Evolutionary conservation across 2,113 vertebrate species (phyloP), one percentile per base, ranked within the genome.

Genomic region (Hyaena hyaena): DNA sequence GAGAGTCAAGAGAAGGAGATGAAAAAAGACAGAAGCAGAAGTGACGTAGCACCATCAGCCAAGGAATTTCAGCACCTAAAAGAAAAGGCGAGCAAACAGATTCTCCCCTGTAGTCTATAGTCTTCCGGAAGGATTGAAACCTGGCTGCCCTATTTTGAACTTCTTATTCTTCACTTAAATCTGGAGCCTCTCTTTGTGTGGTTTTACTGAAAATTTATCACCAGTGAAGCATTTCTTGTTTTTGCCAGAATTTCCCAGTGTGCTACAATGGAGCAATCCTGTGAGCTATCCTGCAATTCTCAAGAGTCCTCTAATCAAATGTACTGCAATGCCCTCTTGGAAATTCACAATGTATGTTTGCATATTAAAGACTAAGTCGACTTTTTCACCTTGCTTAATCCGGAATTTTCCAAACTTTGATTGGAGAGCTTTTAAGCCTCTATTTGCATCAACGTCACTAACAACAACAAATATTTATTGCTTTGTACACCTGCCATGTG

Each of bases 91-190:
- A 53, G 61, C 24, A 73, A 93, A 79, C 7, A 17, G 15, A 73
- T 33, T 61, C 48, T 83, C 11, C 21, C 33, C 8, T 11, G 3
- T 1, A 10, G 26, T 24, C 8, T 11, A 4, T 1, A 10, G 26
- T 24, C 43, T 69, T 61, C 45, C 77, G 68, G 45, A 39, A 84
- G 68, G 12, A n/a, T 55, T 3, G 23, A 48, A 79, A 53, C 31
- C 63, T 77, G 33, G 66, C 16, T 1, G 8, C 48, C 1, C 21
- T 24, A 87, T 48, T 88, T 84, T 71, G 61, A 71, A 93, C n/a
- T 95, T 93, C n/a, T 82, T 35, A 82, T 43, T 80, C 88, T 17
- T 79, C 71, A 84, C 26, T 26, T n/a, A 94, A 85, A 76, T 73
- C 48, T 33, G 69, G 17, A 43, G 24, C 24, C 28, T 28, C 39